Evolutionary conservation across 2,113 vertebrate genomes (phyloP).

Genomic region (Indicator indicator): DNA sequence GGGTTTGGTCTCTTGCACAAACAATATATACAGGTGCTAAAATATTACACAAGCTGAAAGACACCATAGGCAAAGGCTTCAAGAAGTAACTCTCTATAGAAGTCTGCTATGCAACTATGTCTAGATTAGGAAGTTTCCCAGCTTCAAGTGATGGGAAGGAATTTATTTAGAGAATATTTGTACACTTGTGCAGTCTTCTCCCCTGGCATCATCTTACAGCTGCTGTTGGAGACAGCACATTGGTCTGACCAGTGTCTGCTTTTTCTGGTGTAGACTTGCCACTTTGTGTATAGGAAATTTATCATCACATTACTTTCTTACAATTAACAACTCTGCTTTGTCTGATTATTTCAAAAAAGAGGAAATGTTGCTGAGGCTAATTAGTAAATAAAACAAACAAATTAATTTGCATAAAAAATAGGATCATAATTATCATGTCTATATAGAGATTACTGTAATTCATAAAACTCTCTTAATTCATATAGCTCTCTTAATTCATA

Average conservation of each 20-base stretch:
- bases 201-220: neutral
- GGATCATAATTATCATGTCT: neutral
- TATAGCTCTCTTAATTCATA: neutral
- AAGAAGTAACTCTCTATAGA: neutral
- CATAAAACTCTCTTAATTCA: too few species aligned
- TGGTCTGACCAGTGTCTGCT: neutral
- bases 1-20: neutral
- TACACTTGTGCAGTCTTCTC: neutral
- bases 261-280: neutral
- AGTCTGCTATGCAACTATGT: neutral
- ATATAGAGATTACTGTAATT: neutral
- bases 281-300: neutral
- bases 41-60: neutral
- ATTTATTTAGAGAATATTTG: neutral
- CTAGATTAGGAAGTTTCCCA: neutral
- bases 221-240: accelerated
- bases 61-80: neutral
- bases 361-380: neutral
- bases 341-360: neutral
- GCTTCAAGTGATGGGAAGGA: neutral
- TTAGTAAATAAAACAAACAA: neutral
- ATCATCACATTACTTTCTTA: neutral
- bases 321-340: neutral
- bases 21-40: neutral
- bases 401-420: neutral